Conservation (phyloP, 2,888 invertebrate species). For the Anthophora plumipes region DNA sequence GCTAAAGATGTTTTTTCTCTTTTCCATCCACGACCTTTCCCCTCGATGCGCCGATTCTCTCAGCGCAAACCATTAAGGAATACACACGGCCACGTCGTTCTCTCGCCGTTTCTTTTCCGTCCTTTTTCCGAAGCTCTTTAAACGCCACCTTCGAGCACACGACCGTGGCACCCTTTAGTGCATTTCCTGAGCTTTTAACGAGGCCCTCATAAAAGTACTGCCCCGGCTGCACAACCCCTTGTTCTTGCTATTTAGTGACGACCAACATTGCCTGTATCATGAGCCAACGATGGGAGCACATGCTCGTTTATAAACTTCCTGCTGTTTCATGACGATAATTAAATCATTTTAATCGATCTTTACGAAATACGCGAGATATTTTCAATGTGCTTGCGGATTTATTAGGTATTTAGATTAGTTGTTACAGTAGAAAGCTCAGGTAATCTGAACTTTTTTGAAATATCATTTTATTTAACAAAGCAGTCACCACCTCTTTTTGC, state of each 20-base stretch:
- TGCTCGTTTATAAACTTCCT: background rate
- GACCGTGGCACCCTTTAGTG: slow-evolving; percentile 68
- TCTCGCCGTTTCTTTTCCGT: slow-evolving; percentile 62
- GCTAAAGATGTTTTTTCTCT: slow-evolving; percentile 30
- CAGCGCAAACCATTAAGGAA: slow-evolving; percentile 75
- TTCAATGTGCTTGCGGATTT: too few relatives aligned
- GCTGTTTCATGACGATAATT: background rate
- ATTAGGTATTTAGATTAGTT: too few relatives aligned
- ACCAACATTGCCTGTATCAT: slow-evolving; percentile 34
- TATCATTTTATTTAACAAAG: too few relatives aligned
- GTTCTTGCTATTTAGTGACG: slow-evolving; percentile 61
- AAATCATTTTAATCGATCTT: background rate
- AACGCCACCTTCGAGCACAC: slow-evolving; percentile 71
- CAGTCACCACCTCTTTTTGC: too few relatives aligned
- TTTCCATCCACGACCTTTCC: background rate
- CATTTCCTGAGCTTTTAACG: slow-evolving; percentile 80
- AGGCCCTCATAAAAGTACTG: slow-evolving; percentile 73
- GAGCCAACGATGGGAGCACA: background rate
- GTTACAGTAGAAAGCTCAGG: too few relatives aligned
- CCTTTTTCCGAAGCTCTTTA: slow-evolving; percentile 75
- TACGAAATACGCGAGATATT: too few relatives aligned
- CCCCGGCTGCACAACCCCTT: slow-evolving; percentile 27
- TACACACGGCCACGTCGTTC: slow-evolving; percentile 72
- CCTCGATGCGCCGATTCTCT: slow-evolving; percentile 61
- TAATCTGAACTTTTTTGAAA: too few relatives aligned